Conservation (phyloP, 2,797 vertebrate genomes). For the Mormyrus hasselquistii region DNA sequence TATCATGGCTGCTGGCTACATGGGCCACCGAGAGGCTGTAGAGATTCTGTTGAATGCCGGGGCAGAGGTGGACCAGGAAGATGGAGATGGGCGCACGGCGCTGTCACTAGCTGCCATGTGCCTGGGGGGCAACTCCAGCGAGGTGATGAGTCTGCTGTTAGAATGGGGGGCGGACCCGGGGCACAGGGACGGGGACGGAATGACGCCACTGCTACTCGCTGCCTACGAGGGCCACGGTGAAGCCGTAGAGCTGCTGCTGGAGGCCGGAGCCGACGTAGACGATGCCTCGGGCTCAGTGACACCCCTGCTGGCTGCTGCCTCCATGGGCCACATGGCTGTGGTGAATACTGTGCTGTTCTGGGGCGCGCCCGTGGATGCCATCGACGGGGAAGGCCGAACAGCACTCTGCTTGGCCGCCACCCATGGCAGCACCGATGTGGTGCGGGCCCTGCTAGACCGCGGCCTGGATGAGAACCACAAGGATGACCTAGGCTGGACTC, state of each 20-base stretch:
- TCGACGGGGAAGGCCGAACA: conserved; percentile 69
- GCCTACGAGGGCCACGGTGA: conserved; percentile 70
- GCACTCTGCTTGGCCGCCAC: conserved; percentile 68
- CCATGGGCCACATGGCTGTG: conserved; percentile 64
- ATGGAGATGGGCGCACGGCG: conserved; percentile 66
- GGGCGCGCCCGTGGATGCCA: conserved; percentile 68
- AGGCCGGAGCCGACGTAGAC: conserved; percentile 69
- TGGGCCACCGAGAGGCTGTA: conserved; percentile 69
- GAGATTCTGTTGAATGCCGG: conserved; percentile 60
- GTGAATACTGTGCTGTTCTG: conserved; percentile 68
- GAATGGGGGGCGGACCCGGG: conserved; percentile 64
- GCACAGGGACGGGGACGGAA: conserved; percentile 65
- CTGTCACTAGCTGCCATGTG: conserved; percentile 69
- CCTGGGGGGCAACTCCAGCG: conserved; percentile 57
- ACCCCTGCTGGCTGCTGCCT: conserved; percentile 67
- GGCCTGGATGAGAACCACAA: conserved; percentile 75
- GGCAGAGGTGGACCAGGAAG: conserved; percentile 57
- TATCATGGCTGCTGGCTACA: conserved; percentile 71
- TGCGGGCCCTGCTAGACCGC: conserved; percentile 61
- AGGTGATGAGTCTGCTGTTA: conserved; percentile 64
- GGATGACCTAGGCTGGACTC: conserved; percentile 76
- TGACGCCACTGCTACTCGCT: conserved; percentile 70
- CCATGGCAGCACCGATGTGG: conserved; percentile 62
- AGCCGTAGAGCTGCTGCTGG: conserved; percentile 68
- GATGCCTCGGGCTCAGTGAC: conserved; percentile 54